These are phyloP conservation scores for Zeugodacus cucurbitae DNA, from an alignment of 1,140 invertebrate genomes.

Conservation along the genomic window DNA sequence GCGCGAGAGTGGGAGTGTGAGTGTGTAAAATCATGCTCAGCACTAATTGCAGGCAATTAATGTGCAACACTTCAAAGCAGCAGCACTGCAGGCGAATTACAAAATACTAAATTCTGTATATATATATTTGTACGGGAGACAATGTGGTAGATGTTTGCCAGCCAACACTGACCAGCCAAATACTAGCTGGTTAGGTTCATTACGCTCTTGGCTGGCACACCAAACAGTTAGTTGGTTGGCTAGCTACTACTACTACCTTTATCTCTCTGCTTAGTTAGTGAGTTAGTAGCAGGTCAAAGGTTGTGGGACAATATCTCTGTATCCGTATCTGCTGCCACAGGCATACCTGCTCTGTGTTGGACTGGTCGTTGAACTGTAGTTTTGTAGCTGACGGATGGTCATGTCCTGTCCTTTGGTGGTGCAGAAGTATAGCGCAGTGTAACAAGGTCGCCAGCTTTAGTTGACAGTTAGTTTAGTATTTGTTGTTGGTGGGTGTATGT, in stretches of 20 bases:
- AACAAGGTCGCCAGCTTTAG: not conserved
- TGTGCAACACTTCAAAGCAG: slow-evolving; percentile 64
- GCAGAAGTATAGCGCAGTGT: not conserved
- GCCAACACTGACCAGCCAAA: not conserved
- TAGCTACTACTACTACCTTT: not conserved
- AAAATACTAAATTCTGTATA: not conserved
- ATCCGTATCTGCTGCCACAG: too few species aligned
- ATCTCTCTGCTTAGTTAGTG: too few species aligned
- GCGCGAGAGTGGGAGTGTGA: not conserved
- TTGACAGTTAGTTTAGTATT: not conserved
- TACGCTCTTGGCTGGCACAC: too few species aligned
- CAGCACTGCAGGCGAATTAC: slow-evolving; percentile 34
- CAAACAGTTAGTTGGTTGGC: not conserved
- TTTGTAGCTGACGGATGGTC: not conserved
- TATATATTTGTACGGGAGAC: not conserved
- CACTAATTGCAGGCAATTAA: slow-evolving; percentile 66
- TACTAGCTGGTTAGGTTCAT: not conserved
- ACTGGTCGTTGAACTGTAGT: not conserved
- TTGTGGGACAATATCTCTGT: too few species aligned
- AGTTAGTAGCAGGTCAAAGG: too few species aligned
- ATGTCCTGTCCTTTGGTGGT: not conserved
- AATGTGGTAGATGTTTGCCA: slow-evolving; percentile 8
- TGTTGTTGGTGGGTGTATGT: not conserved
- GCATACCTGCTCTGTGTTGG: not conserved
- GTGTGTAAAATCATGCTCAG: slow-evolving; percentile 41